phyloP scores from a whole-genome alignment of 2,113 vertebrate species.

The Rhipidura dahli region DNA sequence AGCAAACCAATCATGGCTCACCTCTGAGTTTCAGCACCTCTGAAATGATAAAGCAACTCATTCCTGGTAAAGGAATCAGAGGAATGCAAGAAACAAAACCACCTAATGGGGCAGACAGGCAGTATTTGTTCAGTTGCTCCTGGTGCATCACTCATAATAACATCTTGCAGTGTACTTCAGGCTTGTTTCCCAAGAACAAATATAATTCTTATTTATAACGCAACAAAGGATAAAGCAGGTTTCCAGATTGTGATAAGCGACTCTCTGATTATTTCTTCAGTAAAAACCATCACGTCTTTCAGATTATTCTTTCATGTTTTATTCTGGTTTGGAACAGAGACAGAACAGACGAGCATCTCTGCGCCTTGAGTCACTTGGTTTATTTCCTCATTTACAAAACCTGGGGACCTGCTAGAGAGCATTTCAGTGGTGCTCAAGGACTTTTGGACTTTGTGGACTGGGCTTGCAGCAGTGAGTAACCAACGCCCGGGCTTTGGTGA shows the following conservation, averaged over 20 bases:
- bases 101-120: conserved; percentile 18
- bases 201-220: conserved; percentile 60
- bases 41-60: background rate
- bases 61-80: background rate
- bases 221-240: conserved; percentile 46
- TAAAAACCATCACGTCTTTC: background rate
- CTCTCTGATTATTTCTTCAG: conserved; percentile 48
- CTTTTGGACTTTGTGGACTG: background rate
- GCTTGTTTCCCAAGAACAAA: conserved; percentile 42
- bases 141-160: background rate
- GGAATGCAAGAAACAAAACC: background rate
- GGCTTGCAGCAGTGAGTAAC: background rate
- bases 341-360: background rate
- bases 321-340: background rate
- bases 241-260: conserved; percentile 20
- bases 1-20: background rate
- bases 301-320: conserved; percentile 30
- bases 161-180: background rate
- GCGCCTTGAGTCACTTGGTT: background rate
- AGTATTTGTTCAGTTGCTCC: background rate
- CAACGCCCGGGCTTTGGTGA: background rate
- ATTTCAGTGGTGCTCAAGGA: background rate
- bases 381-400: conserved; percentile 38
- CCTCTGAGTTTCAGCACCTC: background rate
- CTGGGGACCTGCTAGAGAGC: background rate